Evolutionary conservation across 2,888 invertebrate species (phyloP), one percentile per base, ranked within the genome.

Genomic region (Corbicula japonica): DNA sequence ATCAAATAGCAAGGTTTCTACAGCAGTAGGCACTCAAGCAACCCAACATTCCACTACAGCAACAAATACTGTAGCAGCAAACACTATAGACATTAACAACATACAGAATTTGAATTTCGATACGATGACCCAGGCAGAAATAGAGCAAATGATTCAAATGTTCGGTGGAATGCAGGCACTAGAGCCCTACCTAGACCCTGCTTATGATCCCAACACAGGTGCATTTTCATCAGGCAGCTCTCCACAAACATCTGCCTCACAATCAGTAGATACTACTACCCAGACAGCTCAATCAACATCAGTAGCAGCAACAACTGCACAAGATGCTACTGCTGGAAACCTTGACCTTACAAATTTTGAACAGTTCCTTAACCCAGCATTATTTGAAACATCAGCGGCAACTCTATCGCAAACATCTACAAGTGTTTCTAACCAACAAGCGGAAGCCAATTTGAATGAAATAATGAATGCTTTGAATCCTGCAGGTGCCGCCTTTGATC

Each of bases 381-480:
- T 70, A 26, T 70, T 70, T 38, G 70, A 48, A 8, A 23, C 32
- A 21, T n/a, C 10, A 10, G 10, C 48, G 15, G 21, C 6, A 6
- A 21, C 21, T 8, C 6, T 6, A 1, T 12, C 61, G 6, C 35
- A 41, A 5, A 10, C 38, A 18, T 6, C 21, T 10, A 41, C 44
- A 18, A 28, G 58, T 21, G n/a, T 15, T 8, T 30, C 34, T 10
- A 60, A 69, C 21, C 62, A 35, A 50, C 61, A 75, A 34, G 75
- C 75, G 1, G 75, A 75, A 34, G 68, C 68, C 4, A 61, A 74
- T 26, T 54, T 74, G 4, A 61, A 66, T 62, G 66, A 61, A 5
- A 74, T 74, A 38, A 52, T 58, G 65, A 65, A 65, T 23, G 65
- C 52, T 3, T 21, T 65, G 26, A 65, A 65, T 35, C 65, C 65